phyloP scores from a whole-genome alignment of 1,140 invertebrate species.

The Homarus americanus region DNA sequence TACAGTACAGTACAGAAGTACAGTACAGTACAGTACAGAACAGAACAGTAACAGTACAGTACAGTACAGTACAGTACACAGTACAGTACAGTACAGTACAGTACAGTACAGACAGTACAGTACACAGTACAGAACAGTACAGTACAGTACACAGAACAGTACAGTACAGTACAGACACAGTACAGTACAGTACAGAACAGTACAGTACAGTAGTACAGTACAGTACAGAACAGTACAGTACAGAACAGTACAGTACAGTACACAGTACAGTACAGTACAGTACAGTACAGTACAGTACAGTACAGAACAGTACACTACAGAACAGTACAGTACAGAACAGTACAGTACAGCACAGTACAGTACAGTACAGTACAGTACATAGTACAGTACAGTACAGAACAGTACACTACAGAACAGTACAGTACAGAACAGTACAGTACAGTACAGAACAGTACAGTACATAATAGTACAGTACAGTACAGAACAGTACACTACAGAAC shows the following conservation, averaged over 20 bases:
- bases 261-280: slow-evolving; percentile 7
- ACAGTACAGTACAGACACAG: slow-evolving; percentile 11
- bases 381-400: background rate
- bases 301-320: background rate
- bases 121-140: background rate
- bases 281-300: slow-evolving; percentile 3
- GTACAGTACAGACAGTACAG: background rate
- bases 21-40: slow-evolving; percentile 57
- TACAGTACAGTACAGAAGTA: slow-evolving; percentile 75
- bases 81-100: slow-evolving; percentile 1
- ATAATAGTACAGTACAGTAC: no score
- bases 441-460: slow-evolving; percentile 71
- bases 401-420: slow-evolving; percentile 1
- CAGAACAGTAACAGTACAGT: slow-evolving; percentile 11
- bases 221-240: background rate
- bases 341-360: slow-evolving; percentile 2
- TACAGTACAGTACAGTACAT: no score
- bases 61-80: slow-evolving; percentile 13
- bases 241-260: slow-evolving; percentile 11
- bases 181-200: slow-evolving; percentile 14
- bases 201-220: background rate
- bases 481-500: no score
- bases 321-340: background rate
- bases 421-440: slow-evolving; percentile 69
- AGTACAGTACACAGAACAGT: no score